These are phyloP conservation scores for Bucco capensis DNA, from an alignment of 2,113 vertebrate species.

Conservation along the genomic window DNA sequence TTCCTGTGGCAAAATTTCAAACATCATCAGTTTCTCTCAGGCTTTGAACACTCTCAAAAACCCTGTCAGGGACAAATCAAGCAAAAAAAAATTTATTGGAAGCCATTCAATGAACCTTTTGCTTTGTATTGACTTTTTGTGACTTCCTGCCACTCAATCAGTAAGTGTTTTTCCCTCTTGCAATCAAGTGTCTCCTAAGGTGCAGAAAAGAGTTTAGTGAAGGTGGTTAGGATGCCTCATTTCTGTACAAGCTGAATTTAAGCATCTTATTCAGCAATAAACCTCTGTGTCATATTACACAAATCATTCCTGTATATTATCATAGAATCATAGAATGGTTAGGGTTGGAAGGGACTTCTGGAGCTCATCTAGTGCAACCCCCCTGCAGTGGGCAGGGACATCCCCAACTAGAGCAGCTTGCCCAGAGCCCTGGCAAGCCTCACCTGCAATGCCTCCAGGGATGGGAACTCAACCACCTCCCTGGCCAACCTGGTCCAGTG, in stretches of 20 bases:
- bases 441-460: no score
- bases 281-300: rapidly evolving
- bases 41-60: background rate
- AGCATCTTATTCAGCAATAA: background rate
- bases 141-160: background rate
- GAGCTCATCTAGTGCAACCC: no score
- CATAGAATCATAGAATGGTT: no score
- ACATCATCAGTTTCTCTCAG: background rate
- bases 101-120: background rate
- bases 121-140: background rate
- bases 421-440: no score
- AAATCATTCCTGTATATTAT: background rate
- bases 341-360: no score
- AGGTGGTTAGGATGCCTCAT: background rate
- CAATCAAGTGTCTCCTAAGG: background rate
- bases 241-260: background rate
- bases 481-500: no score
- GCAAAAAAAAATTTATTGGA: background rate
- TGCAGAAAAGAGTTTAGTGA: background rate
- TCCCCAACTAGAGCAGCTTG: no score
- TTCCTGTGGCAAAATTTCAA: background rate
- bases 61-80: background rate
- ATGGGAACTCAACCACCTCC: no score
- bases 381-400: no score
- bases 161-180: background rate